Conservation (phyloP, 2,113 vertebrate species). For the Gnathonemus echidnorhynchus region DNA sequence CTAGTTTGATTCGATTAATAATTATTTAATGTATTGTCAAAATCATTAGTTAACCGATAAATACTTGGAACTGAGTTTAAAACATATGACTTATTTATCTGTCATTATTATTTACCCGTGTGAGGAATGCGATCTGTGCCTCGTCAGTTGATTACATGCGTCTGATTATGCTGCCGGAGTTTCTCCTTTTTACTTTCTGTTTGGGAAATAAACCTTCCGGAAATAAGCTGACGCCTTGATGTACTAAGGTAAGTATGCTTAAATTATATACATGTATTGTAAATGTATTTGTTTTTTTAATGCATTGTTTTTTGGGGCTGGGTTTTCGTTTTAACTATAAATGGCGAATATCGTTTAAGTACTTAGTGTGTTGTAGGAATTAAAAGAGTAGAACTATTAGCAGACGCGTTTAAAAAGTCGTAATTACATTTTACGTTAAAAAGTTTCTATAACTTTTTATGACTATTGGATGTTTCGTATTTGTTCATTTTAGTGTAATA, state of each 20-base stretch:
- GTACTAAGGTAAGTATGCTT: background rate
- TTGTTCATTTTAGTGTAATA: background rate
- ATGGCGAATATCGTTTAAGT: background rate
- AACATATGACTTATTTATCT: background rate
- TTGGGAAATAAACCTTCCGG: background rate
- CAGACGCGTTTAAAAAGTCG: background rate
- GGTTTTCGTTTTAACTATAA: background rate
- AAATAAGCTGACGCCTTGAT: background rate
- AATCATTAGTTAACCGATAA: background rate
- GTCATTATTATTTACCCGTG: background rate
- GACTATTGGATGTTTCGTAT: background rate
- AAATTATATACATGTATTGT: background rate
- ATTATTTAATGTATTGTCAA: background rate
- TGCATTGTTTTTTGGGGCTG: background rate
- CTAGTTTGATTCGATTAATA: background rate
- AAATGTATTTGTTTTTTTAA: background rate
- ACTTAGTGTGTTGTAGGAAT: background rate
- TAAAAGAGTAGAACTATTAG: background rate
- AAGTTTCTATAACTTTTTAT: background rate
- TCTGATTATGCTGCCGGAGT: background rate
- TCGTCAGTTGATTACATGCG: background rate
- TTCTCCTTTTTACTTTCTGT: background rate
- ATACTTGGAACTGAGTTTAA: background rate
- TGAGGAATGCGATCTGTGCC: background rate
- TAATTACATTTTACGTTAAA: background rate